Conservation (phyloP, 2,888 invertebrate genomes). For the Selenia dentaria region DNA sequence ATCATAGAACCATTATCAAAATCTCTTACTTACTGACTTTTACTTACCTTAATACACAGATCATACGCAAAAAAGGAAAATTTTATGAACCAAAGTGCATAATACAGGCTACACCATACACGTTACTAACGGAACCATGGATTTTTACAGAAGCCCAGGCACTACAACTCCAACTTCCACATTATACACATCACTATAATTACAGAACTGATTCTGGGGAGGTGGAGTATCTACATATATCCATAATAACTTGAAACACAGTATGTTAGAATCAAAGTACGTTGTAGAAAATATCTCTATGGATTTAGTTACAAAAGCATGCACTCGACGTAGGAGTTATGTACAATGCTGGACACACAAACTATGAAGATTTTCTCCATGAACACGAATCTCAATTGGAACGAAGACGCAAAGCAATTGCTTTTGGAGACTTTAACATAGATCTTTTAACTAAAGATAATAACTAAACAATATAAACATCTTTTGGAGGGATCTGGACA, state of each 20-base stretch:
- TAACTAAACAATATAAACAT: too few species aligned
- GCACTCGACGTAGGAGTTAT: conserved; percentile 14
- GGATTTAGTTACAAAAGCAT: conserved; percentile 24
- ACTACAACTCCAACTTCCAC: conserved; percentile 22
- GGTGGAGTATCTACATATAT: too few species aligned
- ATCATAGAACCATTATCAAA: conserved; percentile 6
- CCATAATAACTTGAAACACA: conserved; percentile 5
- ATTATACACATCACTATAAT: conserved; percentile 3
- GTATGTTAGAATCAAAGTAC: not conserved
- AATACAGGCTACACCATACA: too few species aligned
- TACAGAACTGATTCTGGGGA: conserved; percentile 2
- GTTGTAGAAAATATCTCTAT: conserved; percentile 32
- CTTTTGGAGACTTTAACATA: too few species aligned
- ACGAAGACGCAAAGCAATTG: too few species aligned
- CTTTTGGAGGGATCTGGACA: too few species aligned
- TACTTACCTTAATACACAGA: too few species aligned
- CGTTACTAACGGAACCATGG: too few species aligned
- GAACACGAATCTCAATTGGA: conserved; percentile 9
- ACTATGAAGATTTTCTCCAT: conserved; percentile 22
- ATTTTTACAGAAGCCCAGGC: not conserved
- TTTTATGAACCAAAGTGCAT: too few species aligned
- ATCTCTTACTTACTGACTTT: conserved; percentile 8
- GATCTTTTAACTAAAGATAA: too few species aligned
- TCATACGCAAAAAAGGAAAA: too few species aligned
- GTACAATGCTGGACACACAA: conserved; percentile 20